These are phyloP conservation scores for Caretta caretta DNA, from an alignment of 2,113 vertebrate genomes.

Conservation along the genomic window DNA sequence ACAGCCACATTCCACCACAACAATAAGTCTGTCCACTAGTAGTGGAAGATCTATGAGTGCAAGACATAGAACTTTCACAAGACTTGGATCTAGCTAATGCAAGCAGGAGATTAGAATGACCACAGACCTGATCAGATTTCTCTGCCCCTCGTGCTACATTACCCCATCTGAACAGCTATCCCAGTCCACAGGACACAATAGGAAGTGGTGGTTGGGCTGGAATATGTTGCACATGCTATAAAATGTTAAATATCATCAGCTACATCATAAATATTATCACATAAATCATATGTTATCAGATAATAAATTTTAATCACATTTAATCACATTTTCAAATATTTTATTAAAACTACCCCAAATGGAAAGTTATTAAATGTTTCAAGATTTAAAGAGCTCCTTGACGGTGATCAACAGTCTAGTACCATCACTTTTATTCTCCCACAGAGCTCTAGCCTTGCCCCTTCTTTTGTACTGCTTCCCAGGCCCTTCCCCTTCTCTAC, in stretches of 20 bases:
- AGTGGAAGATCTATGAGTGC: background rate
- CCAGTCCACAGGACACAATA: background rate
- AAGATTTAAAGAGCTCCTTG: constrained; percentile 1
- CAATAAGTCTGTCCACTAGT: background rate
- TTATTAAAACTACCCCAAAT: constrained; percentile 22
- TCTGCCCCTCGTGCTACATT: background rate
- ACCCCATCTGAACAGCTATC: background rate
- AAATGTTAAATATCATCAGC: background rate
- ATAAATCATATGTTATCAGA: background rate
- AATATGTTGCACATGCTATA: background rate
- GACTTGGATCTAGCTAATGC: background rate
- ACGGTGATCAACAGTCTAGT: background rate
- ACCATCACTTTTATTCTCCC: background rate
- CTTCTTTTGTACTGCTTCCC: background rate
- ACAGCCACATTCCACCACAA: background rate
- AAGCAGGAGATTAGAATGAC: background rate
- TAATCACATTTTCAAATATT: constrained; percentile 1
- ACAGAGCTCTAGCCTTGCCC: background rate
- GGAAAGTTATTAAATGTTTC: background rate
- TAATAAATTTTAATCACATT: constrained; percentile 1
- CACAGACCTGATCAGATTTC: background rate
- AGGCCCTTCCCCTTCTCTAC: background rate
- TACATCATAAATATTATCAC: background rate
- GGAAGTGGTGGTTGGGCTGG: background rate
- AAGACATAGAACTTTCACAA: background rate